Conservation (phyloP, 1,140 invertebrate genomes). For the Cheumatopsyche charites region DNA sequence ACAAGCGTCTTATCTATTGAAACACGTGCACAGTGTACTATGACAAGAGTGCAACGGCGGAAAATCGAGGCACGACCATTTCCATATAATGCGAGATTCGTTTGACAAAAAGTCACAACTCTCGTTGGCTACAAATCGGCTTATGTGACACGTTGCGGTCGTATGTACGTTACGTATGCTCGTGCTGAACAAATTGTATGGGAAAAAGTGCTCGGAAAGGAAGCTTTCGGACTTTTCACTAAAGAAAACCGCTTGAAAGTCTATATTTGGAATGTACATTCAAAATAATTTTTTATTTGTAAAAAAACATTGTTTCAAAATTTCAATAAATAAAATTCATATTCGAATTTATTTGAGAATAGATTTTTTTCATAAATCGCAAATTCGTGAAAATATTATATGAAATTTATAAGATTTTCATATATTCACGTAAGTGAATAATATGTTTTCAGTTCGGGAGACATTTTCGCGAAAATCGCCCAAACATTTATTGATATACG, state of each 20-base stretch:
- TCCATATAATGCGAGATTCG: constrained; percentile 47
- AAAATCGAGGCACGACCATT: constrained; percentile 45
- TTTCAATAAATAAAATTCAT: too few species aligned
- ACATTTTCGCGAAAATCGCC: too few species aligned
- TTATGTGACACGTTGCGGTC: constrained; percentile 37
- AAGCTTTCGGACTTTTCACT: neutral
- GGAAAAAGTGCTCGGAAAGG: neutral
- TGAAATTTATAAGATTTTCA: too few species aligned
- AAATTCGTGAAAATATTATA: too few species aligned
- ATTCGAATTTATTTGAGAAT: too few species aligned
- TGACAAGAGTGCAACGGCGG: constrained; percentile 40
- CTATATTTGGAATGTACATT: too few species aligned
- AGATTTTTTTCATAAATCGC: too few species aligned
- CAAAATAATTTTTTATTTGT: too few species aligned
- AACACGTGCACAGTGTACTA: constrained; percentile 14
- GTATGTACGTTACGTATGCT: constrained; percentile 9
- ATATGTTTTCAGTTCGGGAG: too few species aligned
- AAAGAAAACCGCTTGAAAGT: neutral
- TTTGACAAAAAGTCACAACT: constrained; percentile 45
- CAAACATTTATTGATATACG: too few species aligned
- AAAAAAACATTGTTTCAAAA: too few species aligned
- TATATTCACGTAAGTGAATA: too few species aligned
- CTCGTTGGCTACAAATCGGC: constrained; percentile 39
- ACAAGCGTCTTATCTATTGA: neutral
- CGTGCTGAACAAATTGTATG: neutral